Conservation (phyloP, 2,888 invertebrate species). For the Crepidodera aurea region DNA sequence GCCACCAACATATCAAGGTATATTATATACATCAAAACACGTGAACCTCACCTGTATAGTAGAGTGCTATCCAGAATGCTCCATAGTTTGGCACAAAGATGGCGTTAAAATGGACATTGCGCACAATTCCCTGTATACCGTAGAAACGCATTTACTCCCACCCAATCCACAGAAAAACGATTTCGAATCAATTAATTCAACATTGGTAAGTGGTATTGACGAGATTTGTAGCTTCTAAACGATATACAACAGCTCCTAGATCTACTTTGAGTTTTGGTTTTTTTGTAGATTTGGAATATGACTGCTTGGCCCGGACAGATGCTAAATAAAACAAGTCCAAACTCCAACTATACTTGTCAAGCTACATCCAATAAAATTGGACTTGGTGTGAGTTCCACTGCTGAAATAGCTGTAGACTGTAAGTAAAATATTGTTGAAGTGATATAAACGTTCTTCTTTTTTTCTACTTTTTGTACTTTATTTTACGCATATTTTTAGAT, state of each 20-base stretch:
- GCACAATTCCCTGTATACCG: slow-evolving; percentile 71
- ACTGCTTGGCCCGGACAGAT: slow-evolving; percentile 81
- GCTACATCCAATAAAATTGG: slow-evolving; percentile 77
- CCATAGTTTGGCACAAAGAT: slow-evolving; percentile 85
- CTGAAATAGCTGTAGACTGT: slow-evolving; percentile 91
- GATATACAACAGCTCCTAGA: too few species aligned
- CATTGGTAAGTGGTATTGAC: slow-evolving; percentile 68
- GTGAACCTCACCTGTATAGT: slow-evolving; percentile 83
- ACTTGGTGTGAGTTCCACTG: slow-evolving; percentile 81
- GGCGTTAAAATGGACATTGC: slow-evolving; percentile 71
- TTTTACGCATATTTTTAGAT: slow-evolving; percentile 69
- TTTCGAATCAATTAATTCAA: slow-evolving; percentile 89
- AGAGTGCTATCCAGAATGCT: slow-evolving; percentile 88
- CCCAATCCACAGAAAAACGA: slow-evolving; percentile 83
- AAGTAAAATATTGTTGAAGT: too few species aligned
- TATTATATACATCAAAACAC: slow-evolving; percentile 74
- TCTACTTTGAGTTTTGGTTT: not conserved
- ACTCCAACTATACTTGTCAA: slow-evolving; percentile 84
- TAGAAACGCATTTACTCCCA: slow-evolving; percentile 72
- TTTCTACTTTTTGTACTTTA: too few species aligned
- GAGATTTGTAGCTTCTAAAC: too few species aligned
- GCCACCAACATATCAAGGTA: slow-evolving; percentile 82
- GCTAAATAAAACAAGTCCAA: slow-evolving; percentile 79
- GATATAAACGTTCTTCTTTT: too few species aligned
- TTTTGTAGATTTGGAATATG: slow-evolving; percentile 83